Evolutionary conservation across 2,797 vertebrate genomes (phyloP), one percentile per base, ranked within the genome.

Genomic region (Alca torda): DNA sequence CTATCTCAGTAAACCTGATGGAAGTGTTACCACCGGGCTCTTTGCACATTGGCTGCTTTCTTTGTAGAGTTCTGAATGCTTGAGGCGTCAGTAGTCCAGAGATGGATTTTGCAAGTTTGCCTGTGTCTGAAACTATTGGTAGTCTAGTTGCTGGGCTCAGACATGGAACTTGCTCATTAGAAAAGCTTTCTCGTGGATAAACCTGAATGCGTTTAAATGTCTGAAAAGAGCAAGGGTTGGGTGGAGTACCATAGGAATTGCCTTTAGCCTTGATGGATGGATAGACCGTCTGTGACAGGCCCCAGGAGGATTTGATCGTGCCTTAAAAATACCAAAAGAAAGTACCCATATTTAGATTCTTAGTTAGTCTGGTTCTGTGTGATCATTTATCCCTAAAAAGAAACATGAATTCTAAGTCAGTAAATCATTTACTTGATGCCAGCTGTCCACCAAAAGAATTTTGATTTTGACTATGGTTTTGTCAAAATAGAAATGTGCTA

Each of bases 151-250:
- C 64, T 87, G 59, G 23, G 30, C 89, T 95, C 87, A 87, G 72
- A 43, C 35, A 13, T 41, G 45, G 48, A 94, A 35, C 68, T 85
- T 87, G 28, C 41, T 84, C 72, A 33, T 74, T n/a, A 63, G 54
- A 82, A 93, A 59, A 80, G 51, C 64, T 92, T 90, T 90, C 30
- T 88, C 0, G 0, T 85, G 72, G 53, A 37, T 84, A 80, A 64
- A 74, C 24, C 41, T 92, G 81, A 64, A 74, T 89, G 26, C 20
- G 39, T 95, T 89, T 96, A 59, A 63, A 85, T 79, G 48, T 90
- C 72, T 96, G 72, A 83, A 90, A 84, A 92, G 83, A 23, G 3
- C 28, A 70, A 54, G 13, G 2, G 12, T 67, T 90, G 84, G 41
- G 72, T 87, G 41, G 60, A 70, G 31, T 76, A 53, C 67, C 51